Evolutionary conservation across 2,888 invertebrate species (phyloP).

Genomic region (Hipparchia sbordonii): DNA sequence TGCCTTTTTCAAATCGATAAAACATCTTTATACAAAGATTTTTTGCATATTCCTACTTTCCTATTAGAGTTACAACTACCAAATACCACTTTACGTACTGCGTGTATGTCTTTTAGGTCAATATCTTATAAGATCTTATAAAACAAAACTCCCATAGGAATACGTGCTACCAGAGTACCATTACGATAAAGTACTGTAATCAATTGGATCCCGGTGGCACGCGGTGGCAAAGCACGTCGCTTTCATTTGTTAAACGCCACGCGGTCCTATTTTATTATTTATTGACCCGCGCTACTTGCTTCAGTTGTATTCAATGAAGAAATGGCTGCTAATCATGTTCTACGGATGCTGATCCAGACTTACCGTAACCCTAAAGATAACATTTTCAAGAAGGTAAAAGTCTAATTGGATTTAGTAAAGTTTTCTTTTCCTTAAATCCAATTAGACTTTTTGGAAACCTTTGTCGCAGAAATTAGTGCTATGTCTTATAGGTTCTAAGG

Average conservation of each 20-base stretch:
- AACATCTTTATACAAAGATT: too few relatives aligned
- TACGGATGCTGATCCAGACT: not conserved
- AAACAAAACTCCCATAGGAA: conserved; percentile 7
- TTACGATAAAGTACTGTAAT: conserved; percentile 36
- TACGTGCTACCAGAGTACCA: conserved; percentile 32
- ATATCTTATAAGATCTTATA: not conserved
- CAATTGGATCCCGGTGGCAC: conserved; percentile 37
- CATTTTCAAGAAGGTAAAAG: too few relatives aligned
- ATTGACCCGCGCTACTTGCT: conserved; percentile 55
- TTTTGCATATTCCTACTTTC: too few relatives aligned
- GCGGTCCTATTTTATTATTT: conserved; percentile 69
- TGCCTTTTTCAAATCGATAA: too few relatives aligned
- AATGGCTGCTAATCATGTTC: conserved; percentile 19
- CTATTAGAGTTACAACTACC: not conserved
- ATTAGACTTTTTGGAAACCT: too few relatives aligned
- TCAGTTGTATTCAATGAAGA: conserved; percentile 41
- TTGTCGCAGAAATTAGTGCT: too few relatives aligned
- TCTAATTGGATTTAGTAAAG: too few relatives aligned
- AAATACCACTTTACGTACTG: not conserved
- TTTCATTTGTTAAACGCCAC: conserved; percentile 74
- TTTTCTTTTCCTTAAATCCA: too few relatives aligned
- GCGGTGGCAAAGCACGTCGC: conserved; percentile 71
- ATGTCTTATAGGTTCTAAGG: too few relatives aligned
- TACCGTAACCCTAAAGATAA: too few relatives aligned
- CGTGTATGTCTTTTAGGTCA: not conserved